A percentile compares a stretch with the other conserved stretches of the same genome.
These are phyloP conservation scores for Myotis yumanensis DNA, from an alignment of 2,113 vertebrate species.

Conservation along the genomic window DNA sequence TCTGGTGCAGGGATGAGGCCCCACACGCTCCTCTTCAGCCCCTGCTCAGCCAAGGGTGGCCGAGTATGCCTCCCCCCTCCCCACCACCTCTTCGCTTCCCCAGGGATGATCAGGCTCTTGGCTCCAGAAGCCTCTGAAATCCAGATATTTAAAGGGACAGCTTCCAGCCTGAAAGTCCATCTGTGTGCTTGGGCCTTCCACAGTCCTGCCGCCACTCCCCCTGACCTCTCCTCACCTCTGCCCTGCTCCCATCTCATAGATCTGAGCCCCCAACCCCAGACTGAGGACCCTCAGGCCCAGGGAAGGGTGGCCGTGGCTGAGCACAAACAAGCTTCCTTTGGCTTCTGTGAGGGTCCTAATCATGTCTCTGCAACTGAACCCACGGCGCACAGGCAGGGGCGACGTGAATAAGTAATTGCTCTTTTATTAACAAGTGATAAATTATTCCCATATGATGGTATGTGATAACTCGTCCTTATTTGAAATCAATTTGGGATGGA, in stretches of 20 bases:
- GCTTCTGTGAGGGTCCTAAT: neutral
- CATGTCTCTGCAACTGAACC: neutral
- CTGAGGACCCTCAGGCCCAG: neutral
- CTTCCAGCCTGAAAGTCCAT: neutral
- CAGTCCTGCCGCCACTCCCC: neutral
- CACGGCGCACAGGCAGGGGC: neutral
- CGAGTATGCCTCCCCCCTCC: rapidly evolving
- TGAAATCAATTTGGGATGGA: conserved; percentile 76
- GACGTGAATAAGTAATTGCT: conserved; percentile 64
- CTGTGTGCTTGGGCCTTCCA: neutral
- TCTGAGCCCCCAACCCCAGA: neutral
- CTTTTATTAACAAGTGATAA: conserved; percentile 78
- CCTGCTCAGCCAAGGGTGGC: neutral
- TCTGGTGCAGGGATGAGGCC: neutral
- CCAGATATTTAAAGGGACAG: neutral
- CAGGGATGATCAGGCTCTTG: neutral
- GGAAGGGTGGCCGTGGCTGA: neutral
- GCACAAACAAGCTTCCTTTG: neutral
- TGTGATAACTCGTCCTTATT: conserved; percentile 75
- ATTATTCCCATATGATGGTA: conserved; percentile 75
- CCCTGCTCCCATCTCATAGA: neutral
- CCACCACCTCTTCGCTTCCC: neutral
- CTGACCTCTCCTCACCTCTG: neutral
- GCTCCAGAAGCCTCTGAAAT: neutral
- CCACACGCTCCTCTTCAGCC: neutral